Evolutionary conservation across 2,113 vertebrate species (phyloP).

Genomic region (Phrynosoma platyrhinos): DNA sequence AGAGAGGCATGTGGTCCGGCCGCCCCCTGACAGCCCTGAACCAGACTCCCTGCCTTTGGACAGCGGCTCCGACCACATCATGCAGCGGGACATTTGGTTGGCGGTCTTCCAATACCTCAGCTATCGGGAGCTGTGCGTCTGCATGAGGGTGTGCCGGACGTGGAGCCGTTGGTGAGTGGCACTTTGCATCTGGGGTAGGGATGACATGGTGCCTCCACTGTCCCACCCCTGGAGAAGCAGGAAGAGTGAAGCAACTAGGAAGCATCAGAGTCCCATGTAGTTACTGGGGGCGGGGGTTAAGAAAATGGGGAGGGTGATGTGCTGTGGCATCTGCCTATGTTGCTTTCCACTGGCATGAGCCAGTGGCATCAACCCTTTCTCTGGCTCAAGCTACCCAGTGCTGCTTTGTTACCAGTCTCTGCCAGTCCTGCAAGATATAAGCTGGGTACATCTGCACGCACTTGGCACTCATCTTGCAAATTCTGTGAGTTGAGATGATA

Average conservation of each 20-base stretch:
- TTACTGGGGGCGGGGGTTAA: neutral
- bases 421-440: rapidly evolving
- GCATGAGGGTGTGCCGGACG: conserved; percentile 93
- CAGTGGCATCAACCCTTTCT: no score
- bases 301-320: no score
- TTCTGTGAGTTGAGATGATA: neutral
- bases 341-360: neutral
- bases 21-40: conserved; percentile 89
- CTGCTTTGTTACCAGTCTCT: neutral
- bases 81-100: conserved; percentile 88
- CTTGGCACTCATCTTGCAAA: neutral
- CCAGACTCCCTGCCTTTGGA: conserved; percentile 89
- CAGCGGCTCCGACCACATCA: conserved; percentile 85
- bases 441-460: no score
- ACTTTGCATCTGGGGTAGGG: no score
- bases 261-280: neutral
- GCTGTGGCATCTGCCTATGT: no score
- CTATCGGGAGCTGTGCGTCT: conserved; percentile 88
- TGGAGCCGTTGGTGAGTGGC: conserved; percentile 91
- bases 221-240: neutral
- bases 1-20: conserved; percentile 89
- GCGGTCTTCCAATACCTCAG: conserved; percentile 88
- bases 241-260: neutral
- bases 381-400: no score
- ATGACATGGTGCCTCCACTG: neutral